Conservation (phyloP, 2,888 invertebrate genomes). For the Craniophora ligustri region DNA sequence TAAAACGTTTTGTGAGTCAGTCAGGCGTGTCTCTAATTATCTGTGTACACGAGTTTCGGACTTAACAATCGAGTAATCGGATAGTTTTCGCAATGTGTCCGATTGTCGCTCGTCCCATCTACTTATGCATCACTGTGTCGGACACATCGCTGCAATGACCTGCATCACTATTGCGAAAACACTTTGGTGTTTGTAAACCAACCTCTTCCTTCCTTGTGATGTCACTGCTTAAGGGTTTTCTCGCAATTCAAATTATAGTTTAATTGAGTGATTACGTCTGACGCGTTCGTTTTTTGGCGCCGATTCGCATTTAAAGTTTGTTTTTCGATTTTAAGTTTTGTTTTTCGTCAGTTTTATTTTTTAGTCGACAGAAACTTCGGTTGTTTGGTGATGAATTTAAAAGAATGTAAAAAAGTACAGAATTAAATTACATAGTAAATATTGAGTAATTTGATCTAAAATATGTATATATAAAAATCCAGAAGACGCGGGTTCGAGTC, state of each 20-base stretch:
- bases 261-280: slow-evolving; percentile 26
- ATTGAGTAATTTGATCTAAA: too few species aligned
- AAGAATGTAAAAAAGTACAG: too few species aligned
- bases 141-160: not conserved
- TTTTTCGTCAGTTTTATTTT: not conserved
- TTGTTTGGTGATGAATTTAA: too few species aligned
- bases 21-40: slow-evolving; percentile 30
- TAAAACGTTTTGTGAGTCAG: slow-evolving; percentile 22
- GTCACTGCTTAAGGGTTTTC: slow-evolving; percentile 12
- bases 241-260: slow-evolving; percentile 10
- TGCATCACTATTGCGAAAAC: slow-evolving; percentile 24
- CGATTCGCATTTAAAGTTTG: too few species aligned
- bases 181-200: slow-evolving; percentile 30
- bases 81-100: slow-evolving; percentile 33
- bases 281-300: too few species aligned
- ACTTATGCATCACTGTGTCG: slow-evolving; percentile 13
- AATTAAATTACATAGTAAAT: too few species aligned
- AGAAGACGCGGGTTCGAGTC: too few species aligned
- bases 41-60: slow-evolving; percentile 7
- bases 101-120: slow-evolving; percentile 17
- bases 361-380: too few species aligned
- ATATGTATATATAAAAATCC: too few species aligned
- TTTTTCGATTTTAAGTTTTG: not conserved
- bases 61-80: slow-evolving; percentile 19
- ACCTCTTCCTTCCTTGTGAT: slow-evolving; percentile 35